phyloP scores from a whole-genome alignment of 2,797 vertebrate genomes.

The Rhinoraja longicauda region DNA sequence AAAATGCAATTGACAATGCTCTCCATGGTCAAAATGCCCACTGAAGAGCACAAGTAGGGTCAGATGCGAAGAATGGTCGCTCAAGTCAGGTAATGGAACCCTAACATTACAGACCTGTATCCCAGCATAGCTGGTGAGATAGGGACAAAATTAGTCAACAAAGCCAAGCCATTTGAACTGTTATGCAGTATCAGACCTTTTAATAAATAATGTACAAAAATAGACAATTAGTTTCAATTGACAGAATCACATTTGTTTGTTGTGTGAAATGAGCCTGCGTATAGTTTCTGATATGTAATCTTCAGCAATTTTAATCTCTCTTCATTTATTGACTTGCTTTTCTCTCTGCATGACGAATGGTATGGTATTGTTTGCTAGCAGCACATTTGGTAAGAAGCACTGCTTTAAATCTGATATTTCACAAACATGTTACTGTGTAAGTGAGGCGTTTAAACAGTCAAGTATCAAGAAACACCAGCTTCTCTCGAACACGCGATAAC shows the following conservation, averaged over 20 bases:
- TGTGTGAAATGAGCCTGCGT: neutral
- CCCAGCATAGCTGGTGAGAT: neutral
- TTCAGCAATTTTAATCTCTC: neutral
- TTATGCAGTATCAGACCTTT: neutral
- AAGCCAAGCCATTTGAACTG: neutral
- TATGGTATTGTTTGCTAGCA: neutral
- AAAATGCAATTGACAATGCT: neutral
- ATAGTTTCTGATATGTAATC: neutral
- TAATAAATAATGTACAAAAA: neutral
- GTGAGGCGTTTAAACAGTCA: neutral
- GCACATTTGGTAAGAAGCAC: constrained; percentile 9
- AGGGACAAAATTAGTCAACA: neutral
- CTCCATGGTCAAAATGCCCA: neutral
- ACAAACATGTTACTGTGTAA: neutral
- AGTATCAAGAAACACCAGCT: neutral
- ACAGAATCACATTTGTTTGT: neutral
- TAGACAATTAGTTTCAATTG: neutral
- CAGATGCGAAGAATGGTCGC: neutral
- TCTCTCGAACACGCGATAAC: no score
- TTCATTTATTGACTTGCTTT: constrained; percentile 29
- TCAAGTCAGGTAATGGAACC: neutral
- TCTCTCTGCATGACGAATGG: neutral
- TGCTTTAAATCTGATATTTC: neutral
- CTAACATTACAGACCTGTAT: neutral
- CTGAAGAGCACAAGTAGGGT: neutral